Evolutionary conservation across 2,113 vertebrate species (phyloP), one percentile per base, ranked within the genome.

Genomic region (Pelobates fuscus): DNA sequence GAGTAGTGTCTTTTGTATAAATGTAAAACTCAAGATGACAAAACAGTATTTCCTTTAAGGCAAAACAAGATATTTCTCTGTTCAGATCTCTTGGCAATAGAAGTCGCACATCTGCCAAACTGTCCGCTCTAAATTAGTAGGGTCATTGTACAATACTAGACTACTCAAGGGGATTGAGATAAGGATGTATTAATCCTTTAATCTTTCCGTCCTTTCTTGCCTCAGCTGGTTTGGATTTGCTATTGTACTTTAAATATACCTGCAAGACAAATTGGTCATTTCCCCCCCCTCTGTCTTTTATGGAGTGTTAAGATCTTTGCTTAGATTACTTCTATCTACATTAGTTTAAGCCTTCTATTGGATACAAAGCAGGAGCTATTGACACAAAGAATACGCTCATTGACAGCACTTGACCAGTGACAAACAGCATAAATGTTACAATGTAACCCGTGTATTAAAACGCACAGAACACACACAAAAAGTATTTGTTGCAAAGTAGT

Each of bases 121-220:
- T 60, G 65, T 41, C 64, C 67, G 57, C 46, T 68, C 58, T 77
- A 68, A 77, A 77, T 77, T 68, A 77, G 65, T 61, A 46, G 64
- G 73, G 65, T 68, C 73, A 68, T 68, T 61, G 73, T 61, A 68
- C 60, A 68, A 77, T 68, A 77, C 64, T 75, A 66, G 72, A 24
- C 54, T 49, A 59, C 72, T 75, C 72, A 60, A 65, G 72, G 71
- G 63, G 54, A 67, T 44, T 46, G 26, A 23, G 72, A 75, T 75
- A 75, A 75, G 72, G 46, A 52, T 23, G 66, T 52, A 75, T 59
- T 75, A 77, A 77, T 77, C 73, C 73, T 77, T 77, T 77, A 77
- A 77, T 68, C 73, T 68, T 58, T 43, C 64, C 73, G 52, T 68
- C 43, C 65, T 60, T 77, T 77, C 55, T 61, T 68, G 37, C 37